phyloP scores from a whole-genome alignment of 92 coral and sea anemone genomes.

The Bergia puertoricense region DNA sequence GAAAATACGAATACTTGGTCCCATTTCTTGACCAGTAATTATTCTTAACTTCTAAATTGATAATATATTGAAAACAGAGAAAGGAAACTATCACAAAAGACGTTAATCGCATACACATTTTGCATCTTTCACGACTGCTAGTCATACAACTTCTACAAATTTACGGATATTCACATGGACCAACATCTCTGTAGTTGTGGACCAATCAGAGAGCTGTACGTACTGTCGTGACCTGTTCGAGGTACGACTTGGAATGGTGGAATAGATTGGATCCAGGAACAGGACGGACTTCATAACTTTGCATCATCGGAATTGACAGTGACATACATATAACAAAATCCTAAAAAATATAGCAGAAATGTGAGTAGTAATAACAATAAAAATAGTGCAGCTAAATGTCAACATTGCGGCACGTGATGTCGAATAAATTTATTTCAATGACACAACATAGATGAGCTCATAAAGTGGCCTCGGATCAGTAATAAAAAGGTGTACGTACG shows the following conservation, averaged over 20 bases:
- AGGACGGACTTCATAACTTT: background rate
- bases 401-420: too few species aligned
- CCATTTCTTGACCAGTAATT: conserved; percentile 39
- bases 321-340: too few species aligned
- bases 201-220: conserved; percentile 39
- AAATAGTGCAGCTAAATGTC: too few species aligned
- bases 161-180: background rate
- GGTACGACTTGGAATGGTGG: background rate
- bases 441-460: too few species aligned
- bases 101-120: background rate
- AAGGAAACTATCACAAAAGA: conserved; percentile 17
- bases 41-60: conserved; percentile 11
- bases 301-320: background rate
- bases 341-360: too few species aligned
- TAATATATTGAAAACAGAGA: background rate
- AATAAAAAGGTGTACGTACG: too few species aligned
- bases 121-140: conserved; percentile 26
- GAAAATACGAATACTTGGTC: conserved; percentile 74
- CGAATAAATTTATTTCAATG: too few species aligned
- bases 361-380: too few species aligned
- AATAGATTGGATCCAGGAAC: background rate
- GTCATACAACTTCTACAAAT: background rate
- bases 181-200: background rate
- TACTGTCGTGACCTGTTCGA: conserved; percentile 6
- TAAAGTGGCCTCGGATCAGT: too few species aligned